These are phyloP conservation scores for Leuciscus idus DNA, from an alignment of 2,113 vertebrate genomes.

Conservation along the genomic window DNA sequence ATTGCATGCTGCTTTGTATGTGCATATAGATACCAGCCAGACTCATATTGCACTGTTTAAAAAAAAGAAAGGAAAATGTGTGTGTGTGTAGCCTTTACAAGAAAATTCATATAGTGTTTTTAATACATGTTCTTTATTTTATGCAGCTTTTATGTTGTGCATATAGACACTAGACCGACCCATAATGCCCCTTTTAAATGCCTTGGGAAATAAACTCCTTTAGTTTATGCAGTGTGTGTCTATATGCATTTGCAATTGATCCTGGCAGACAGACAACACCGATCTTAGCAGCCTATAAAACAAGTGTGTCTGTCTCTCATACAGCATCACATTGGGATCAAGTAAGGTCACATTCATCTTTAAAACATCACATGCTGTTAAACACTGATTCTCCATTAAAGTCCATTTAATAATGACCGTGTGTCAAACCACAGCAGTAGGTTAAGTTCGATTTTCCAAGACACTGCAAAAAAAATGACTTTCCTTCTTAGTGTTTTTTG, in stretches of 20 bases:
- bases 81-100: not conserved
- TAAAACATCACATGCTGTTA: slow-evolving; percentile 21
- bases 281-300: not conserved
- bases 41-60: not conserved
- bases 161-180: not conserved
- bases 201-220: not conserved
- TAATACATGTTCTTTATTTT: not conserved
- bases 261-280: not conserved
- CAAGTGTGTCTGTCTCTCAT: not conserved
- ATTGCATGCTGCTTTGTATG: not conserved
- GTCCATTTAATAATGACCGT: not conserved
- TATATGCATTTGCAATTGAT: not conserved
- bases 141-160: not conserved
- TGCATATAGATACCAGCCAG: not conserved
- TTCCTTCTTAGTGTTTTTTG: no score
- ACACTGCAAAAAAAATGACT: no score
- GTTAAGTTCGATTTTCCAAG: not conserved
- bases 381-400: slow-evolving; percentile 12
- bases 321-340: not conserved
- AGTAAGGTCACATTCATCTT: slow-evolving; percentile 1
- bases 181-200: not conserved
- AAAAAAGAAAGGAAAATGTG: not conserved
- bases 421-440: slow-evolving; percentile 5
- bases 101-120: not conserved
- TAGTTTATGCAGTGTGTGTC: not conserved